Percentiles rank a stretch among this genome's conserved stretches.
Conservation (phyloP, 1,140 invertebrate genomes). For the Nephotettix cincticeps region DNA sequence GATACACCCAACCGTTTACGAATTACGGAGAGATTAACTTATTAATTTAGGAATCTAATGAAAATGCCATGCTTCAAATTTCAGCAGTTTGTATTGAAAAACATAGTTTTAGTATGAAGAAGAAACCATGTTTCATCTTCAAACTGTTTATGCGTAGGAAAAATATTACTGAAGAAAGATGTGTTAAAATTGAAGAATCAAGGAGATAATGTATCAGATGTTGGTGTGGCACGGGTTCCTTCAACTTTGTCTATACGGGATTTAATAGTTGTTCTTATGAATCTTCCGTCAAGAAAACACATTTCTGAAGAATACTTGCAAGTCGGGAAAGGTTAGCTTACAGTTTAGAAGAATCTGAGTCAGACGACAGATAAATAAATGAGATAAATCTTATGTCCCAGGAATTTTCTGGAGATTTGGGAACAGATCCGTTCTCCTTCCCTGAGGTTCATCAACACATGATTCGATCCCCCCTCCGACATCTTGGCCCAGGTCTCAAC, state of each 20-base stretch:
- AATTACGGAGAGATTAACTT: too few species aligned
- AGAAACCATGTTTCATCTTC: slow-evolving; percentile 1
- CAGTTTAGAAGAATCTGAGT: slow-evolving; percentile 66
- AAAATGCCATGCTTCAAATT: too few species aligned
- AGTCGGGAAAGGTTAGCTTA: slow-evolving; percentile 74
- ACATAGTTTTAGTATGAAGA: neutral
- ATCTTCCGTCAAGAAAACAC: slow-evolving; percentile 80
- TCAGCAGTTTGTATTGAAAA: neutral
- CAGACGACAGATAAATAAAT: too few species aligned
- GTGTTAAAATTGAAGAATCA: neutral
- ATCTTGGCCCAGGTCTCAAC: slow-evolving; percentile 58
- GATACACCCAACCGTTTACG: too few species aligned
- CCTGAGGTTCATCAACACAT: slow-evolving; percentile 81
- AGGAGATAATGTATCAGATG: neutral
- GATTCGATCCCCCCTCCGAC: slow-evolving; percentile 78
- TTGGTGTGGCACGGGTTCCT: slow-evolving; percentile 47
- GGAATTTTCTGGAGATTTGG: slow-evolving; percentile 64
- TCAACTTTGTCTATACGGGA: slow-evolving; percentile 55
- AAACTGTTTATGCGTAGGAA: neutral
- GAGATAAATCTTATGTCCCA: slow-evolving; percentile 74
- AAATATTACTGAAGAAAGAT: neutral
- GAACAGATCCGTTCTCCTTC: slow-evolving; percentile 67
- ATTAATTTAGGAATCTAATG: too few species aligned
- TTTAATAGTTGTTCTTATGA: slow-evolving; percentile 55
- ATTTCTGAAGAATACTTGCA: slow-evolving; percentile 73